Evolutionary conservation across 2,888 invertebrate species (phyloP), one percentile per base, ranked within the genome.

Genomic region (Thera obeliscata): DNA sequence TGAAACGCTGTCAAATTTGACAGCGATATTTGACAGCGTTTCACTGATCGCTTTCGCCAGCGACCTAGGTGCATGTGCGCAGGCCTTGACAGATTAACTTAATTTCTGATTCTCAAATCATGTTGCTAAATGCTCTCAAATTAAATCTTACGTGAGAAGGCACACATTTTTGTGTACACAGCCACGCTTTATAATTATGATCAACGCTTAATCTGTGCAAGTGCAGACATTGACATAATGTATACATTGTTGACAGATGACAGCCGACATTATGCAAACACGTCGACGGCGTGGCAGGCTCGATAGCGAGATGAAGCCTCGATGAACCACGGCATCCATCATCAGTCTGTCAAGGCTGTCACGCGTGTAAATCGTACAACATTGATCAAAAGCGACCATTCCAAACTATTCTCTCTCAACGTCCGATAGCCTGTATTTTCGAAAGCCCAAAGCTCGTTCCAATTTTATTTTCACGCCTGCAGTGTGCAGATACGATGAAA

Each of bases 381-480:
- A 74, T 67, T 74, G 74, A 75, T 74, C 70, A 72, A 74, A 74
- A 71, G 63, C 72, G 56, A 73, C 79, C 79, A 70, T 67, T 70
- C 73, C 67, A 68, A 74, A 76, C 68, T 70, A 73, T 77, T 77
- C 72, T 62, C 69, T 60, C 70, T 57, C 69, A 67, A 58, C 64
- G 67, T 66, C 75, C 75, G 76, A 79, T 75, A 74, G 81, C 79
- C 73, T 80, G 79, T 79, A 82, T 86, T 85, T 86, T 82, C 78
- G 82, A 80, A 85, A 87, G 82, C 82, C 80, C 81, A 84, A 86
- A 87, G 84, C 87, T 86, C 83, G 85, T 89, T 89, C 87, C 84
- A 84, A 83, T 81, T 91, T 90, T 91, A 91, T 91, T 91, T 91
- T 75, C 88, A 88, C 90, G 90, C 88, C 91, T 92, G 92, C 88